Base-by-base conservation (phyloP, 2,113 vertebrate genomes). In the Passer domesticus region DNA sequence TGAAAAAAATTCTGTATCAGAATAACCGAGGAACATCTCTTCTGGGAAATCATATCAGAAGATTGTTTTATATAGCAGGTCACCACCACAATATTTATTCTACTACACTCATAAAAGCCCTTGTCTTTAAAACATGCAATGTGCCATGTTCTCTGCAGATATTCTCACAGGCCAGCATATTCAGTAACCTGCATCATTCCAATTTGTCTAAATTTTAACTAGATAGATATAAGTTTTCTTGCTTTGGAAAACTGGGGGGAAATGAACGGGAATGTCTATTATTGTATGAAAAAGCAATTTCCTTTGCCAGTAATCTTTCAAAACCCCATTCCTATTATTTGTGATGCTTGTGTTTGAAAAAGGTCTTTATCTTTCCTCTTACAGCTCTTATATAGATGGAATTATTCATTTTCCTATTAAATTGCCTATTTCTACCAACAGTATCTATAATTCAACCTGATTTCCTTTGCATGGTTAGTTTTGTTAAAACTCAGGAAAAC, bases 351-450 rank as follows among this genome's bases (percentile, higher is more conserved):
- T 67, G 30, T 90, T 87, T 85, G 84, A 94, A 50, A 63, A 67
- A 84, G 27, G 62, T 39, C 62, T 76, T 84, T 87, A 82, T 95
- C 83, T 91, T 89, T 87, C 67, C 80, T 46, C 25, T 22, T 66
- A 33, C 28, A 74, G 39, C 41, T 77, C 63, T 66, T 91, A 79
- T 30, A 64, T 13, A 73, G 74, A 93, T 69, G 25, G 39, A 92
- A 84, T 87, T 96, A 79, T 82, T 87, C 89, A 27, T 94, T 94
- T 95, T 92, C 68, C n/a, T 83, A 62, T 75, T 77, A 83, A 90
- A 90, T 68, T 87, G 21, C 18, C 18, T 49, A 15, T 87, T 94
- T 96, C 55, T 24, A 73, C 31, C 37, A 89, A 35, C 27, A 28
- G 8, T 67, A 77, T 77, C 53, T 94, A 55, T 92, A 87, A 94